Base-by-base conservation (phyloP, 2,797 vertebrate species). In the Adrianichthys oophorus region DNA sequence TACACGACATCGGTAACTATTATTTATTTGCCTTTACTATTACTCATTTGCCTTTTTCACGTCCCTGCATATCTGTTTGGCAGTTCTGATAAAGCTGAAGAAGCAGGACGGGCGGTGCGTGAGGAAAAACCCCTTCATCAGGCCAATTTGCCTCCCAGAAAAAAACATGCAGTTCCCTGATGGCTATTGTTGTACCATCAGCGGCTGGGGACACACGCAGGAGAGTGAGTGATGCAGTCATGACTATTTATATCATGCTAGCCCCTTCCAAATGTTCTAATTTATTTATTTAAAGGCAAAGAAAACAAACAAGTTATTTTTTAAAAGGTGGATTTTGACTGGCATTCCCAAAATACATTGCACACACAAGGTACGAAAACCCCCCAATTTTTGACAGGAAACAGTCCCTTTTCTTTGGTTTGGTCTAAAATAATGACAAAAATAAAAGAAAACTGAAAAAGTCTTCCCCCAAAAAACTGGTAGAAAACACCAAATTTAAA, bases 1-100 rank as follows among this genome's bases (percentile, higher is more conserved):
- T 94, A 3, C 93, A 98, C n/a, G 97, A 99, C 74, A 95, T 99
- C 0, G 96, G 97, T 98, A 85, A 92, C 48, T 12, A 37, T 21
- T 29, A 0, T 4, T 23, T 52, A 14, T 46, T 23, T 48, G 13
- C 41, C 15, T 1, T 6, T 66, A 21, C 19, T 21, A 21, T 21
- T 21, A 0, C 4, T 23, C 54, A 14, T 46, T 23, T 49, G 13
- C 41, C 15, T 1, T 6, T 66, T 47, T 67, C 12, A 5, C 68
- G 24, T 77, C 52, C 1, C 16, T 21, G 1, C 13, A 3, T 61
- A 41, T 73, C 45, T 52, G 13, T 48, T 41, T 41, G n/a, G 1
- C 65, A 99, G 97, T 90, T 72, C 90, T 99, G 79, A 72, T 99
- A 58, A 96, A 94, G 52, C 89, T 99, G 81, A 95, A 94, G 89